Percentiles rank a stretch among this genome's conserved stretches.
Evolutionary conservation across 2,888 invertebrate species (phyloP).

Genomic region (Oscheius sp.): DNA sequence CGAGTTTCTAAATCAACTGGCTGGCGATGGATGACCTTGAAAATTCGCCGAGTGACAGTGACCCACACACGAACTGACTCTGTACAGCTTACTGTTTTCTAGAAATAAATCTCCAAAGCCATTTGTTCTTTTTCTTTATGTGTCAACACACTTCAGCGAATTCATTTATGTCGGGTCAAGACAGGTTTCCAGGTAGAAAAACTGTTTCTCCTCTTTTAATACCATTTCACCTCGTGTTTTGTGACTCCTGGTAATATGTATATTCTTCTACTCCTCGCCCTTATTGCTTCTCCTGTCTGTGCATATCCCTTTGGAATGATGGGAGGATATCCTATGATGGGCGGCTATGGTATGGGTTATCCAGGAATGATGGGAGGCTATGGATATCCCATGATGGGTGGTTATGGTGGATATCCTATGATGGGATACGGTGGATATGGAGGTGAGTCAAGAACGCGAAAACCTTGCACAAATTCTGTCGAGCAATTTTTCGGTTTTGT

Average conservation of each 20-base stretch:
- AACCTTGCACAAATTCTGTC: too few species aligned
- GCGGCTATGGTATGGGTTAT: slow-evolving; percentile 24
- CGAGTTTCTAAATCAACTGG: neutral
- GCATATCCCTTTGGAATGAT: slow-evolving; percentile 3
- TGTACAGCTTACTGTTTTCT: slow-evolving; percentile 25
- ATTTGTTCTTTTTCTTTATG: slow-evolving; percentile 9
- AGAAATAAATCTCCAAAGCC: slow-evolving; percentile 8
- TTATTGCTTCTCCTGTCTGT: slow-evolving; percentile 9
- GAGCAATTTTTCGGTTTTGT: too few species aligned
- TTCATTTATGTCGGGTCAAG: slow-evolving; percentile 12
- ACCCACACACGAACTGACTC: slow-evolving; percentile 3
- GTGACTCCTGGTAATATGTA: slow-evolving; percentile 11
- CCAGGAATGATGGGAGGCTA: slow-evolving; percentile 12
- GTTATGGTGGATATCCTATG: slow-evolving; percentile 23
- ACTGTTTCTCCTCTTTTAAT: neutral
- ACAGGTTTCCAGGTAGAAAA: slow-evolving; percentile 14
- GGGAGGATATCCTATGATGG: slow-evolving; percentile 18
- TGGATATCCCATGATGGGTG: slow-evolving; percentile 31
- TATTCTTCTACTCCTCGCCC: neutral
- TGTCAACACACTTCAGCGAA: slow-evolving; percentile 15
- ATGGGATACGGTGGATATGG: slow-evolving; percentile 1
- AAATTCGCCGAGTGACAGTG: slow-evolving; percentile 28
- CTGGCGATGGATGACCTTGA: neutral
- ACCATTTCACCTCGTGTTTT: neutral
- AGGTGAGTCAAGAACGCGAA: too few species aligned